phyloP scores from a whole-genome alignment of 2,888 invertebrate genomes.

The Dorcus parallelipipedus region DNA sequence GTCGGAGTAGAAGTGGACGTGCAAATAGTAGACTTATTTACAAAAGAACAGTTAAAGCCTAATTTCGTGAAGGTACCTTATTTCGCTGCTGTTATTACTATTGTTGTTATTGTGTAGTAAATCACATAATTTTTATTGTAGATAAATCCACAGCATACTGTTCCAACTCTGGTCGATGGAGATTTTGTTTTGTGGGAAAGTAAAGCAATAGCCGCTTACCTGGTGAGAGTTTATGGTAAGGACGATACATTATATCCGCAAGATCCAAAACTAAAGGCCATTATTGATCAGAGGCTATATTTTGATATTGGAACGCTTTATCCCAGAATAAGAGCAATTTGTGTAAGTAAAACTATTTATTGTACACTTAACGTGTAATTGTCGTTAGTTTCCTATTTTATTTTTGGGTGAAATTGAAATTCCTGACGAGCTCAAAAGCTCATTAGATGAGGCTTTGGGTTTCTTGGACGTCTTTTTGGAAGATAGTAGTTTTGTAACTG shows the following conservation, averaged over 20 bases:
- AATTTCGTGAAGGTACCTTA: conserved; percentile 50
- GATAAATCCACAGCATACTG: conserved; percentile 64
- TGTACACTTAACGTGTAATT: not conserved
- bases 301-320: conserved; percentile 63
- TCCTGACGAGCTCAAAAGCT: conserved; percentile 52
- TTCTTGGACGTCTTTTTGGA: conserved; percentile 59
- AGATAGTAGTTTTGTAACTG: conserved; percentile 59
- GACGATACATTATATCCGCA: conserved; percentile 60
- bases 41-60: conserved; percentile 58
- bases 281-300: conserved; percentile 60
- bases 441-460: conserved; percentile 57
- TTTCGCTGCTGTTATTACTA: not conserved
- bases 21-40: conserved; percentile 55
- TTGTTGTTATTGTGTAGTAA: not conserved
- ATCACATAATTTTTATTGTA: conserved; percentile 33
- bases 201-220: conserved; percentile 61
- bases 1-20: conserved; percentile 55
- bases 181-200: conserved; percentile 68
- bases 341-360: conserved; percentile 48
- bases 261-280: conserved; percentile 54
- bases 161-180: conserved; percentile 66
- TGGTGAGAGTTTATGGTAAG: conserved; percentile 60
- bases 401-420: conserved; percentile 58
- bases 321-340: conserved; percentile 60
- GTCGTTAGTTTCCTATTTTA: conserved; percentile 59